phyloP scores from a whole-genome alignment of 2,113 vertebrate species.

The Poeciliopsis retropinna region DNA sequence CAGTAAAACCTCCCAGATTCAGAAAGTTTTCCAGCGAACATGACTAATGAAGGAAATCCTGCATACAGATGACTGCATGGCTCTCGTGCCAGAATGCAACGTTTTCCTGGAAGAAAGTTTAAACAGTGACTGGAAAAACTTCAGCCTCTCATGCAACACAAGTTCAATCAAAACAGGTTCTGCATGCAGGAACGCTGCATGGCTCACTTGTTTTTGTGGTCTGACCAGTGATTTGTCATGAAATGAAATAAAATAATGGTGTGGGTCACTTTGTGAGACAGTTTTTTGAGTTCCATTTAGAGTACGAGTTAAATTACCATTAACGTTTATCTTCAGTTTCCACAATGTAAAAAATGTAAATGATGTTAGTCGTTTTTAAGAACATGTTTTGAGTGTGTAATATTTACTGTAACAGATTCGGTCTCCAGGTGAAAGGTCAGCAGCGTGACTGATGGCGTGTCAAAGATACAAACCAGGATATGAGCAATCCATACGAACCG shows the following conservation, averaged over 20 bases:
- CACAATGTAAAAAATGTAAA: background rate
- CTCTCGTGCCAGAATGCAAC: constrained; percentile 16
- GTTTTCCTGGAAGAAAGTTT: constrained; percentile 60
- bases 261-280: constrained; percentile 28
- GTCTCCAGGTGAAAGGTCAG: constrained; percentile 5
- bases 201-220: constrained; percentile 49
- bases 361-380: background rate
- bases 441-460: constrained; percentile 41
- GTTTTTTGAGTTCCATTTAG: constrained; percentile 10
- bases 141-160: constrained; percentile 55
- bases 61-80: constrained; percentile 25
- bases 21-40: constrained; percentile 10
- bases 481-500: constrained; percentile 39
- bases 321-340: background rate
- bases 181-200: constrained; percentile 29
- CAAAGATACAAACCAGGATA: constrained; percentile 31
- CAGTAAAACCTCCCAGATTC: background rate
- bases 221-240: constrained; percentile 53
- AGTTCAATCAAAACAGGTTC: constrained; percentile 50
- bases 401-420: background rate
- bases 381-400: background rate
- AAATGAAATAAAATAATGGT: constrained; percentile 10
- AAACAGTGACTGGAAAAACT: constrained; percentile 45
- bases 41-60: constrained; percentile 25
- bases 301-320: constrained; percentile 24